Evolutionary conservation across 1,140 invertebrate genomes (phyloP).

Genomic region (Tribolium castaneum): DNA sequence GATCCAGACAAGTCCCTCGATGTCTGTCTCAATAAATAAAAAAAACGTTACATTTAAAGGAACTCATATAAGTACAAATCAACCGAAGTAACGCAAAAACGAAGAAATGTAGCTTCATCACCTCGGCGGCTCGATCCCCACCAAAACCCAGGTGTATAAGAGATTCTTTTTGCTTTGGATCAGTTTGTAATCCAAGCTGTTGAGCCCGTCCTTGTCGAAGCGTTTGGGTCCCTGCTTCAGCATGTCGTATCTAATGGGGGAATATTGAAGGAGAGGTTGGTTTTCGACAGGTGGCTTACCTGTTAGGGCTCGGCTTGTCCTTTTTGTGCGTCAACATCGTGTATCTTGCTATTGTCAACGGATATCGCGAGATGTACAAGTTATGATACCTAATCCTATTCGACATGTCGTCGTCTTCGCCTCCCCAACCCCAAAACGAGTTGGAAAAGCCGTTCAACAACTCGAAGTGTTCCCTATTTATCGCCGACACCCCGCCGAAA

Average conservation of each 20-base stretch:
- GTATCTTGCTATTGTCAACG: conserved; percentile 87
- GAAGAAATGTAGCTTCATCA: conserved; percentile 64
- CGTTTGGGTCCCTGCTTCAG: conserved; percentile 84
- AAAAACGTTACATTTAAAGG: neutral
- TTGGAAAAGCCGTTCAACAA: conserved; percentile 92
- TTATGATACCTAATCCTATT: conserved; percentile 83
- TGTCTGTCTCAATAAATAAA: conserved; percentile 19
- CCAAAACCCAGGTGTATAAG: conserved; percentile 82
- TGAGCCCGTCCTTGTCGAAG: conserved; percentile 87
- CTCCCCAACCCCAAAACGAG: conserved; percentile 93
- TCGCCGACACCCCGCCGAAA: conserved; percentile 90
- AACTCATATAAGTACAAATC: neutral
- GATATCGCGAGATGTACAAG: conserved; percentile 88
- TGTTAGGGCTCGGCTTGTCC: conserved; percentile 88
- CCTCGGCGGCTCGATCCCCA: conserved; percentile 71
- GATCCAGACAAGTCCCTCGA: conserved; percentile 32
- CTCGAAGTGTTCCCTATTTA: conserved; percentile 83
- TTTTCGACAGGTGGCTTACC: conserved; percentile 67
- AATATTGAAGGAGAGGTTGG: no score
- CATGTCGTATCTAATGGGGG: conserved; percentile 77
- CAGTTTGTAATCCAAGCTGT: conserved; percentile 85
- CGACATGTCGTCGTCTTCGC: conserved; percentile 93
- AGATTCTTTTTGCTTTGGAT: conserved; percentile 75
- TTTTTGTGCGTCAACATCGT: conserved; percentile 92
- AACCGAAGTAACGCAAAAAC: neutral